Evolutionary conservation across 2,888 invertebrate genomes (phyloP).

Genomic region (Pecten maximus): DNA sequence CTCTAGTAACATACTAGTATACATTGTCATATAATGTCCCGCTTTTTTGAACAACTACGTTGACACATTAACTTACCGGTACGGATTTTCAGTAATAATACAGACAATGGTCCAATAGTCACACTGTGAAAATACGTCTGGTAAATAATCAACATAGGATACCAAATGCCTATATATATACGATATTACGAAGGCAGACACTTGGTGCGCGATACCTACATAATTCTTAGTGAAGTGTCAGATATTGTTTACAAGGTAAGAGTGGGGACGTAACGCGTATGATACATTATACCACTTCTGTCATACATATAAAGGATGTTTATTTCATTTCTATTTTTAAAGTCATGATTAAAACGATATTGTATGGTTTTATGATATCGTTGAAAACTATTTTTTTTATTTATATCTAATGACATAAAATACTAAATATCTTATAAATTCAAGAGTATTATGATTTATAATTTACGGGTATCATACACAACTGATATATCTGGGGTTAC

Average conservation of each 20-base stretch:
- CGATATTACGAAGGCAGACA: neutral
- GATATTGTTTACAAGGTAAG: neutral
- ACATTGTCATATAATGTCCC: too few species aligned
- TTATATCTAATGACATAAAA: neutral
- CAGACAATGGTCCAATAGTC: neutral
- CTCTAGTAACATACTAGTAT: too few species aligned
- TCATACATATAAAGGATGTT: neutral
- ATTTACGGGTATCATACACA: neutral
- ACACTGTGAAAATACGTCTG: neutral
- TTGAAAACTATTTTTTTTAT: neutral
- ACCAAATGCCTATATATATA: neutral
- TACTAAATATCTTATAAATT: neutral
- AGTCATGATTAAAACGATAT: neutral
- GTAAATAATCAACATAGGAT: neutral
- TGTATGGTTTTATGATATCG: neutral
- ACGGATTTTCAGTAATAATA: neutral
- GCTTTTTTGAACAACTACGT: too few species aligned
- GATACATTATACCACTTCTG: neutral
- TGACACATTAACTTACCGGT: neutral
- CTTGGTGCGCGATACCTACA: neutral
- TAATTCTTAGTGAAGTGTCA: neutral
- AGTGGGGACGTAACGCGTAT: neutral
- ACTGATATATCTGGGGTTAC: neutral
- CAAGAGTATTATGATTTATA: neutral
- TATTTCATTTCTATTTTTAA: neutral